Conservation (phyloP, 2,888 invertebrate species). For the Drosophila leonis region DNA sequence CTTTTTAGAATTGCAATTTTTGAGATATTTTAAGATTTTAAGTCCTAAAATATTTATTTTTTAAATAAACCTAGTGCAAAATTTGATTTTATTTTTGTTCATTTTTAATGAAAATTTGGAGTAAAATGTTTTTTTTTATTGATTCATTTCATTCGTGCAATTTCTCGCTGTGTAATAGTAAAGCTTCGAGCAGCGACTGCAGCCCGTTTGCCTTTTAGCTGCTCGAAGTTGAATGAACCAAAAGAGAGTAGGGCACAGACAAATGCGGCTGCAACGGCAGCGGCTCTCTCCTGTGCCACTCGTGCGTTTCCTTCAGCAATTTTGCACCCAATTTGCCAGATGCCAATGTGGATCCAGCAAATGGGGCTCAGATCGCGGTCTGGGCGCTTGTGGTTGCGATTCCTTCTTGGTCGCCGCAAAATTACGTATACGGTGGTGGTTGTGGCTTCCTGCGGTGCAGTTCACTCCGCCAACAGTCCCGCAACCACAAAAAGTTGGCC, state of each 20-base stretch:
- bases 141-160: too few species aligned
- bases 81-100: too few species aligned
- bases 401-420: constrained; percentile 73
- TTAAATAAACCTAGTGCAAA: too few species aligned
- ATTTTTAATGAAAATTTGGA: too few species aligned
- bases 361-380: constrained; percentile 55
- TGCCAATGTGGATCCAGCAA: constrained; percentile 60
- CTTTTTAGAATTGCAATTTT: too few species aligned
- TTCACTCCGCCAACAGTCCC: neutral
- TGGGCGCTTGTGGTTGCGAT: constrained; percentile 50
- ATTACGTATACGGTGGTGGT: constrained; percentile 75
- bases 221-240: constrained; percentile 75
- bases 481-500: too few species aligned
- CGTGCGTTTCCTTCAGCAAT: constrained; percentile 81
- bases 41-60: too few species aligned
- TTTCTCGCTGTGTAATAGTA: constrained; percentile 34
- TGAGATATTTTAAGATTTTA: too few species aligned
- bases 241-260: constrained; percentile 71
- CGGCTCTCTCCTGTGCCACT: constrained; percentile 57
- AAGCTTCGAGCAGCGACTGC: constrained; percentile 17
- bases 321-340: constrained; percentile 67
- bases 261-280: constrained; percentile 23
- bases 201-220: constrained; percentile 32
- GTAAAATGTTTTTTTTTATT: too few species aligned
- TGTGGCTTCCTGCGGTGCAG: constrained; percentile 64